Evolutionary conservation across 2,888 invertebrate species (phyloP), one percentile per base, ranked within the genome.

Genomic region (Formica aserva): DNA sequence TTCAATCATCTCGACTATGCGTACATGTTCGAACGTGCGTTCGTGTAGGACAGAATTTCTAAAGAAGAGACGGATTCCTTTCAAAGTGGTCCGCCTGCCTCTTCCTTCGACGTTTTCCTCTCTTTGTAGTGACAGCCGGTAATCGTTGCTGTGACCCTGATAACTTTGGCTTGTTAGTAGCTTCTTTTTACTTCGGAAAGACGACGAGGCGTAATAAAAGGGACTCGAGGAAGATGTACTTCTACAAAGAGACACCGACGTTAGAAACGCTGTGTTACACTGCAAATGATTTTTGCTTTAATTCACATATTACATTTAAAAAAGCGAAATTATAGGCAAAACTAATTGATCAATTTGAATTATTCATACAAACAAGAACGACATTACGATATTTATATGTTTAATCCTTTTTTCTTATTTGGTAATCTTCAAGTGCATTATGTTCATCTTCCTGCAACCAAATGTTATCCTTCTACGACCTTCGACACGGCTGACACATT

Each of bases 401-500:
- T 29, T 35, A 5, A n/a, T 38, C 72, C 80, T 22, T 85, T 71
- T 18, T 75, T 55, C 45, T 52, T 74, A 75, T 88, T 35, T 84
- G 75, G 41, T 55, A 77, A 80, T 35, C 22, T 60, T 35, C 11
- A 22, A 29, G 18, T 60, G n/a, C 13, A 9, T 29, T 67, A 48
- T 48, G 26, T 29, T 52, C 77, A 66, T 71, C 41, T 15, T 67
- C 72, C 57, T 63, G 52, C 45, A 75, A 80, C 29, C 45, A 78
- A 87, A 82, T 67, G 57, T 83, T 62, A 85, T 83, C 84, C 83
- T 88, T 82, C 75, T 69, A 85, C 65, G 86, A 90, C 72, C 85
- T 72, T 85, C 84, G 83, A 57, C 85, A 85, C 77, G 82, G 67
- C 67, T 90, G 89, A 88, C 86, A 89, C 87, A 90, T 90, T 82